Percentiles rank a stretch among this genome's conserved stretches.
Conservation (phyloP, 2,113 vertebrate genomes). For the Gambusia affinis region DNA sequence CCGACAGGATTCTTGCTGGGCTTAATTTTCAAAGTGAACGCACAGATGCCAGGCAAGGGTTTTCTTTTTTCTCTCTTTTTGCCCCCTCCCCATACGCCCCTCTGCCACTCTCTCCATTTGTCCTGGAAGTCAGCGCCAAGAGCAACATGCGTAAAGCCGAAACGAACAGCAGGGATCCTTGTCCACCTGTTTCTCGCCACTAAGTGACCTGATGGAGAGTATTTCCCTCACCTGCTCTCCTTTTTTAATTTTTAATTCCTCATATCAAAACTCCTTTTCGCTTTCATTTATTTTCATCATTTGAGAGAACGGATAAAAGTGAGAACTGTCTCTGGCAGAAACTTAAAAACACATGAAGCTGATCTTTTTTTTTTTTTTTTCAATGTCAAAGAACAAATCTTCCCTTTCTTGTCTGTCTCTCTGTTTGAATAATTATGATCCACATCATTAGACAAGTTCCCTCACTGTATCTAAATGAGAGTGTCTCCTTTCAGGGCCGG, state of each 20-base stretch:
- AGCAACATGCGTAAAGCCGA: constrained; percentile 76
- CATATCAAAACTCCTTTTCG: constrained; percentile 5
- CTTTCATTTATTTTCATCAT: constrained; percentile 18
- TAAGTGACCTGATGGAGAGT: constrained; percentile 64
- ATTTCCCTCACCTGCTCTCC: constrained; percentile 42
- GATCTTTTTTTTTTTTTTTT: constrained; percentile 18
- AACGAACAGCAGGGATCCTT: constrained; percentile 68
- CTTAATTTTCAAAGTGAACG: constrained; percentile 85
- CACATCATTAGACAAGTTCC: constrained; percentile 68
- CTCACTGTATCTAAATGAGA: constrained; percentile 68
- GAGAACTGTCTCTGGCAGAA: constrained; percentile 8
- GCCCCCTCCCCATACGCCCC: constrained; percentile 23
- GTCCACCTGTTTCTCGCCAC: constrained; percentile 66
- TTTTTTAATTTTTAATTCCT: constrained; percentile 34
- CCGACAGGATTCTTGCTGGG: constrained; percentile 80
- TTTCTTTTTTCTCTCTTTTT: constrained; percentile 61
- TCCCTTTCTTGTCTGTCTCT: constrained; percentile 30
- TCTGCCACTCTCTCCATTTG: constrained; percentile 53
- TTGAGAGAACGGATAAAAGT: constrained; percentile 12
- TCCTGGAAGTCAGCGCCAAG: constrained; percentile 76
- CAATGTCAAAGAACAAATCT: constrained; percentile 51
- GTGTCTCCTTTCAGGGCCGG: constrained; percentile 63
- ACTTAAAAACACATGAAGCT: constrained; percentile 25
- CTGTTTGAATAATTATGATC: constrained; percentile 67
- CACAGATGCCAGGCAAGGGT: constrained; percentile 78